Base-by-base conservation (phyloP, 64 coral and sea anemone species). In the Cladopsammia gracilis region DNA sequence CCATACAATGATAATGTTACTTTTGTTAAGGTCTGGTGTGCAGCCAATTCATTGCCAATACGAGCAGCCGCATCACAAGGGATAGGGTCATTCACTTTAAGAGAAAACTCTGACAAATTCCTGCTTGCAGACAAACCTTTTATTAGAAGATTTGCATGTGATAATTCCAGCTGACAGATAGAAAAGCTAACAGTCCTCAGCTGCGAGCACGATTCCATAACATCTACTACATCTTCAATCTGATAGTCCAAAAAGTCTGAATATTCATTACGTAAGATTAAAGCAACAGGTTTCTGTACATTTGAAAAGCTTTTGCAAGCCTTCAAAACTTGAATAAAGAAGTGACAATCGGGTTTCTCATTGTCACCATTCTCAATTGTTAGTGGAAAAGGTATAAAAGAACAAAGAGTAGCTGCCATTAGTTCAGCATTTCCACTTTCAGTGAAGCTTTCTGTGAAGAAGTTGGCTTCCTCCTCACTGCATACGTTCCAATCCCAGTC, bases 401-500 rank as follows among this genome's bases (percentile, higher is more conserved):
- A 75, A 75, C 44, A 75, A 75, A 75, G 44, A 49, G 72, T 19
- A 11, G 10, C 19, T 75, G 72, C 72, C 72, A 75, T 8, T 75
- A 48, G 43, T 50, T 75, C 72, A 49, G 16, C 43, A 49, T 75
- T 47, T 49, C 18, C 15, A 75, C 45, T 75, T 48, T 75, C 72
- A 49, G 0, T n/a, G 72, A 75, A 50, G 47, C 72, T 48, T 75
- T 75, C 44, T 5, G 18, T 20, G n/a, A 75, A 49, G 45, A 75
- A 49, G 72, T 75, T 8, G 72, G 25, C 26, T 49, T 20, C 72
- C 16, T 16, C 72, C 47, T 50, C 72, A 5, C 52, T 69, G 77
- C 57, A 42, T 15, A 19, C 1, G 57, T 1, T 0, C 77, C 77
- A 80, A 1, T 80, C 77, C 77, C 77, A 80, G 25, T 56, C 0